phyloP scores from a whole-genome alignment of 2,888 invertebrate genomes.

The Drosophila helvetica region DNA sequence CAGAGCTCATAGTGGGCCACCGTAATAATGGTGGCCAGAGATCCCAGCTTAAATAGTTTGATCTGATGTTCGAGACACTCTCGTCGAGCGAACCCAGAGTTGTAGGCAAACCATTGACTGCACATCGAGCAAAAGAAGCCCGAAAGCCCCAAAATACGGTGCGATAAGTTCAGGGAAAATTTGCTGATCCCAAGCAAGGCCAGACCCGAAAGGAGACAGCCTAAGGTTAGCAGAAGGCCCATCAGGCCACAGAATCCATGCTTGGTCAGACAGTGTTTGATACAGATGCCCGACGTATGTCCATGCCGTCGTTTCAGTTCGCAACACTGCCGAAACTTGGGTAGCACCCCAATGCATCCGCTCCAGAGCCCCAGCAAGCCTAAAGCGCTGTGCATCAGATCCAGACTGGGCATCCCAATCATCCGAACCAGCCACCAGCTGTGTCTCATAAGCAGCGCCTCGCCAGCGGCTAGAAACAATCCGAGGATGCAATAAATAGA shows the following conservation, averaged over 20 bases:
- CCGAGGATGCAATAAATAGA: conserved; percentile 34
- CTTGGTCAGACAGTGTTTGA: conserved; percentile 25
- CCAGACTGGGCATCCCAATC: rapidly evolving
- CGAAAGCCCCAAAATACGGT: conserved; percentile 24
- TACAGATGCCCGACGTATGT: not conserved
- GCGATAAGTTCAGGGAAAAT: conserved; percentile 13
- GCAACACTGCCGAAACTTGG: not conserved
- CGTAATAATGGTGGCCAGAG: conserved; percentile 9
- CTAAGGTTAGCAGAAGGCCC: conserved; percentile 8
- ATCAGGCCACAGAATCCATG: conserved; percentile 41
- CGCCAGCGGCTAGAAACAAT: conserved; percentile 27
- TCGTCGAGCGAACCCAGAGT: conserved; percentile 42
- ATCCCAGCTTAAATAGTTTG: conserved; percentile 16
- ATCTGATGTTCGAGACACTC: conserved; percentile 36
- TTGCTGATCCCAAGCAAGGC: not conserved
- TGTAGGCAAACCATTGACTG: conserved; percentile 41
- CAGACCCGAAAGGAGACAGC: conserved; percentile 14
- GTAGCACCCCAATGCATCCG: conserved; percentile 31
- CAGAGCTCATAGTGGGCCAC: conserved; percentile 3
- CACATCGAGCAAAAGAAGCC: conserved; percentile 24
- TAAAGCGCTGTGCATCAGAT: conserved; percentile 23
- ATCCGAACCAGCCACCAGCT: not conserved
- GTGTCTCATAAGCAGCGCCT: conserved; percentile 22
- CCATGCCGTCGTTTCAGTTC: not conserved
- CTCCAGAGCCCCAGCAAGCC: conserved; percentile 28